Percentiles rank a stretch among this genome's conserved stretches.
These are phyloP conservation scores for Hypsibius dujardini DNA, from an alignment of 1,140 invertebrate species.

Conservation along the genomic window DNA sequence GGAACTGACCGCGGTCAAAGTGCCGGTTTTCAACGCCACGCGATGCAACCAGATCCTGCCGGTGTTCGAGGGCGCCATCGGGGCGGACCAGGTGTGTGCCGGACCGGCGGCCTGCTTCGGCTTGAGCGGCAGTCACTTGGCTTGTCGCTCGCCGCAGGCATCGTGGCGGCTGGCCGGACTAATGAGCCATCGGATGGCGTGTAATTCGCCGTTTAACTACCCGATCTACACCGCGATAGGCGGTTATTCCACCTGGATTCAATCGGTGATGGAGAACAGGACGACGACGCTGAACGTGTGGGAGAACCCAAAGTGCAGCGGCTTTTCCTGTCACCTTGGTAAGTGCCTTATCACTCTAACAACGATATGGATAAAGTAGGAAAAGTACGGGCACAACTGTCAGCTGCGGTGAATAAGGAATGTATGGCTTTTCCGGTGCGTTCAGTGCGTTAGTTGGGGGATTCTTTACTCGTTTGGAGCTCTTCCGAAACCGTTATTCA, in stretches of 20 bases:
- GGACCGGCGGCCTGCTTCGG: slow-evolving; percentile 1
- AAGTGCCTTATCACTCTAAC: not conserved
- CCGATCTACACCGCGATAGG: not conserved
- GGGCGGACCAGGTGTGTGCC: not conserved
- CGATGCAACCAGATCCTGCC: not conserved
- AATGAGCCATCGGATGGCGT: slow-evolving; percentile 15
- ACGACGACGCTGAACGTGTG: not conserved
- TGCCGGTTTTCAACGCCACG: not conserved
- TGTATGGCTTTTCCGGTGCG: no score
- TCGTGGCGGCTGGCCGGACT: not conserved
- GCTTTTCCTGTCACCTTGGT: slow-evolving; percentile 7
- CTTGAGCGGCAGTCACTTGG: slow-evolving; percentile 7
- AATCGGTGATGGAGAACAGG: not conserved
- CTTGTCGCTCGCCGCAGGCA: not conserved
- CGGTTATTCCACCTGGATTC: not conserved
- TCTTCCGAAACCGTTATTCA: no score
- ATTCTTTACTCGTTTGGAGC: no score
- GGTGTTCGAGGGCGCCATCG: not conserved
- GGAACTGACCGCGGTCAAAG: not conserved
- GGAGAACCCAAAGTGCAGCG: not conserved
- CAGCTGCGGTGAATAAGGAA: no score
- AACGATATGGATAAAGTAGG: no score
- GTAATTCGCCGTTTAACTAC: not conserved
- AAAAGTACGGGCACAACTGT: no score
- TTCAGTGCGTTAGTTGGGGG: no score